phyloP scores from a whole-genome alignment of 2,113 vertebrate species.

The Labeo catla region DNA sequence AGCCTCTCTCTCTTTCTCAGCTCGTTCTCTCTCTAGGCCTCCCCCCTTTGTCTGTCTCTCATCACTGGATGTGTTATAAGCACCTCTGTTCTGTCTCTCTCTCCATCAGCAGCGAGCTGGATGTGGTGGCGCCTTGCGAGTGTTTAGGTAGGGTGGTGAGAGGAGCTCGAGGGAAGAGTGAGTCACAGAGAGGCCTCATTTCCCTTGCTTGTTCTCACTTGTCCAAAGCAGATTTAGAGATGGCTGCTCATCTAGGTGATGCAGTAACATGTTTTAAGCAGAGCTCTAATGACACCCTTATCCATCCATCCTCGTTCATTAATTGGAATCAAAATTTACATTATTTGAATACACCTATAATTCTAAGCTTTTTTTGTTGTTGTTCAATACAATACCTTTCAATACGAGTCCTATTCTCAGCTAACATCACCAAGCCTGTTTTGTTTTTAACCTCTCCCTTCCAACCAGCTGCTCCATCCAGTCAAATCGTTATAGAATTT shows the following conservation, averaged over 20 bases:
- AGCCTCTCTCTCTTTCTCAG: constrained; percentile 45
- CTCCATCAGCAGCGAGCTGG: constrained; percentile 12
- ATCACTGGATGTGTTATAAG: constrained; percentile 40
- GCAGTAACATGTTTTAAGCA: background rate
- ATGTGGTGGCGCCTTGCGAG: background rate
- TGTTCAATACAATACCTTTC: background rate
- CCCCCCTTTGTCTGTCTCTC: constrained; percentile 27
- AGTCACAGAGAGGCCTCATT: background rate
- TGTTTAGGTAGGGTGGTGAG: constrained; percentile 27
- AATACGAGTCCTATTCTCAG: background rate
- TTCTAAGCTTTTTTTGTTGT: background rate
- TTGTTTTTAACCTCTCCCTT: background rate
- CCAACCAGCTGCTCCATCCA: background rate
- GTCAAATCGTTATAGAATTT: background rate
- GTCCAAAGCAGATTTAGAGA: background rate
- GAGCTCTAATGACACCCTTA: background rate
- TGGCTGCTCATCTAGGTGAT: background rate
- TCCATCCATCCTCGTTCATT: background rate
- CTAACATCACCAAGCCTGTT: background rate
- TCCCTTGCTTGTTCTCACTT: constrained; percentile 39
- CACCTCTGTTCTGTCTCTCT: constrained; percentile 35
- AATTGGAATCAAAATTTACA: background rate
- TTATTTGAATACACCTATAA: background rate
- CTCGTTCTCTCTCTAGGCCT: constrained; percentile 33
- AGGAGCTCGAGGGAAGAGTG: background rate